Conservation (phyloP, 2,797 vertebrate species). For the Coregonus suidteri region DNA sequence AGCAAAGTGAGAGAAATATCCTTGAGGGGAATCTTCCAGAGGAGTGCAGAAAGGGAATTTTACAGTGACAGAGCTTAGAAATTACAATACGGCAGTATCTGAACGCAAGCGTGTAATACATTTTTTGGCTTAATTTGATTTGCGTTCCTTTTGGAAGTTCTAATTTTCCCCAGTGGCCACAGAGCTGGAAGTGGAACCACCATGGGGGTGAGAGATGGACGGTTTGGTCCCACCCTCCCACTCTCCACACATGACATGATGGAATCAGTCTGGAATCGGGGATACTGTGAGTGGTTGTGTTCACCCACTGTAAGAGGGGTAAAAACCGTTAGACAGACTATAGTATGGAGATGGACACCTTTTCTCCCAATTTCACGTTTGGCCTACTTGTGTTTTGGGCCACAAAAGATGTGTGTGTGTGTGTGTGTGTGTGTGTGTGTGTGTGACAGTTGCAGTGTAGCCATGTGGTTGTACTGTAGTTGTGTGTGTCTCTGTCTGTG, state of each 20-base stretch:
- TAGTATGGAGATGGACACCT: background rate
- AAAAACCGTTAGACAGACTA: background rate
- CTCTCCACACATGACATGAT: background rate
- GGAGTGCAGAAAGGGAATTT: constrained; percentile 44
- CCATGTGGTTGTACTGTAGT: background rate
- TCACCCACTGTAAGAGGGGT: background rate
- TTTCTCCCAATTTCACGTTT: background rate
- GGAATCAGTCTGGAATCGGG: background rate
- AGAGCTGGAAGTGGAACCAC: constrained; percentile 21
- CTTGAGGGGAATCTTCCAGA: constrained; percentile 35
- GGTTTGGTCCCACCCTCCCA: constrained; percentile 11
- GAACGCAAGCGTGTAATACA: constrained; percentile 54
- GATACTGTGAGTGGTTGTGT: background rate
- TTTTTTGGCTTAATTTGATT: constrained; percentile 67
- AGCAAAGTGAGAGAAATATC: constrained; percentile 34
- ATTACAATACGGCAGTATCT: constrained; percentile 46
- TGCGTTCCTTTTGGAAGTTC: constrained; percentile 52
- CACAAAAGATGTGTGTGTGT: background rate
- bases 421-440: background rate
- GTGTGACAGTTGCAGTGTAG: background rate
- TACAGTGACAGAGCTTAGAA: constrained; percentile 50
- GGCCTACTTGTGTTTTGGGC: background rate
- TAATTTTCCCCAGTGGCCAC: constrained; percentile 37
- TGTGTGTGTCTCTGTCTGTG: constrained; percentile 16
- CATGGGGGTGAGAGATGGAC: constrained; percentile 6